Evolutionary conservation across 1,140 invertebrate genomes (phyloP).

Genomic region (Drosophila chauvacae): DNA sequence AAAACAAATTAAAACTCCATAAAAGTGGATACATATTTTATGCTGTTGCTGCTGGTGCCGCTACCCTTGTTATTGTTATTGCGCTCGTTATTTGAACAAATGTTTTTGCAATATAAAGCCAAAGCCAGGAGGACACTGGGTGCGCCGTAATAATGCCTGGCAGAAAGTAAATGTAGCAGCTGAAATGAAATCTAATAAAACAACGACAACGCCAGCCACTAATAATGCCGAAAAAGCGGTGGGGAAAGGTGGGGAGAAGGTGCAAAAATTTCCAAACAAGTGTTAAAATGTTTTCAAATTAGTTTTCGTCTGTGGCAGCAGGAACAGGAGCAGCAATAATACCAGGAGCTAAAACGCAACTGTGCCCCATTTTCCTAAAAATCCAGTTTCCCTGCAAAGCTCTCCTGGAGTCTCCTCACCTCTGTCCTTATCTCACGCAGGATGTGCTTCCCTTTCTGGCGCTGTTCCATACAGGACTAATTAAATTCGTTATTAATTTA

Average conservation of each 20-base stretch:
- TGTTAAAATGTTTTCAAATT: slow-evolving; percentile 82
- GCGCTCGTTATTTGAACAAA: slow-evolving; percentile 73
- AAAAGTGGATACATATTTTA: slow-evolving; percentile 79
- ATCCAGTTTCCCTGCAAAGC: slow-evolving; percentile 44
- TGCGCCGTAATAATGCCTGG: slow-evolving; percentile 53
- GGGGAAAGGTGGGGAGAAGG: slow-evolving; percentile 5
- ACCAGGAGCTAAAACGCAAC: slow-evolving; percentile 51
- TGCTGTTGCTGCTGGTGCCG: slow-evolving; percentile 51
- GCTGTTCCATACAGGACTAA: slow-evolving; percentile 59
- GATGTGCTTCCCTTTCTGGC: slow-evolving; percentile 21
- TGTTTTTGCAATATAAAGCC: slow-evolving; percentile 74
- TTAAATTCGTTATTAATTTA: slow-evolving; percentile 76
- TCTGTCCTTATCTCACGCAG: slow-evolving; percentile 4
- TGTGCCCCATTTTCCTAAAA: slow-evolving; percentile 44
- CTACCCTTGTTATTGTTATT: slow-evolving; percentile 47
- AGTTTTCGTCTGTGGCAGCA: slow-evolving; percentile 62
- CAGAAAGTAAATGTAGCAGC: slow-evolving; percentile 61
- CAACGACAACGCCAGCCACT: slow-evolving; percentile 50
- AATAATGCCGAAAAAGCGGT: slow-evolving; percentile 33
- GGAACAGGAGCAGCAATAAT: slow-evolving; percentile 31
- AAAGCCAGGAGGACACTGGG: slow-evolving; percentile 12
- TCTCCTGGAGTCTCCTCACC: slow-evolving; percentile 1
- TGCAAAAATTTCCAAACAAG: slow-evolving; percentile 66
- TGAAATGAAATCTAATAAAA: slow-evolving; percentile 79
- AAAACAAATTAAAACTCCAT: slow-evolving; percentile 83